Conservation (phyloP, 2,113 vertebrate genomes). For the Microtus richardsoni region DNA sequence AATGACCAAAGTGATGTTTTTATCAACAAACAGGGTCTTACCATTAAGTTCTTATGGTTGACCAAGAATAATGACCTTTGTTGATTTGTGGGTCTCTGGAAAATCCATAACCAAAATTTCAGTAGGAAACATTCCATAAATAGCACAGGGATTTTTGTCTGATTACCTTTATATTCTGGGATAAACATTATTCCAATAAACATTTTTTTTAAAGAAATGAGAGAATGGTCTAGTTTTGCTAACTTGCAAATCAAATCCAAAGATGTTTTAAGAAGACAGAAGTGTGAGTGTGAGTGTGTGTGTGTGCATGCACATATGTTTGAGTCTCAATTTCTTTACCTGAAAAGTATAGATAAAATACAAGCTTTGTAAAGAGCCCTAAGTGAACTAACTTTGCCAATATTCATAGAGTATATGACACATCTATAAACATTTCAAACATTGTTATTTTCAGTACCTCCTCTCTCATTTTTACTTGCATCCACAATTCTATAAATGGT, state of each 20-base stretch:
- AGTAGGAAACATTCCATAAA: neutral
- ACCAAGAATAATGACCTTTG: neutral
- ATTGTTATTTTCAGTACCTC: conserved; percentile 20
- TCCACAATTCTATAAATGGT: neutral
- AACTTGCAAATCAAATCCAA: neutral
- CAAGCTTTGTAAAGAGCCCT: neutral
- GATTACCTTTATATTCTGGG: neutral
- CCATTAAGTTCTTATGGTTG: neutral
- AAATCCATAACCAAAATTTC: neutral
- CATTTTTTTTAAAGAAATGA: conserved; percentile 14
- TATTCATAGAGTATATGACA: neutral
- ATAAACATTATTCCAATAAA: neutral
- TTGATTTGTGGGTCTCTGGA: neutral
- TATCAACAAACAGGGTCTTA: neutral
- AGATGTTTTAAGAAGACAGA: neutral
- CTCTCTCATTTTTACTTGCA: neutral
- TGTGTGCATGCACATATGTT: neutral
- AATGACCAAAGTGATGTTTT: neutral
- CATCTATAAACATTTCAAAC: conserved; percentile 23
- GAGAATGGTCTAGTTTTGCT: neutral
- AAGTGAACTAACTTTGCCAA: conserved; percentile 8
- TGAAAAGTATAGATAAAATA: neutral
- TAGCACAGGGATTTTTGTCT: neutral
- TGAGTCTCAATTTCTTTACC: neutral
- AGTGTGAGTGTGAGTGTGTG: neutral